Conservation (phyloP, 2,113 vertebrate species). For the Lethenteron camtschaticum region DNA sequence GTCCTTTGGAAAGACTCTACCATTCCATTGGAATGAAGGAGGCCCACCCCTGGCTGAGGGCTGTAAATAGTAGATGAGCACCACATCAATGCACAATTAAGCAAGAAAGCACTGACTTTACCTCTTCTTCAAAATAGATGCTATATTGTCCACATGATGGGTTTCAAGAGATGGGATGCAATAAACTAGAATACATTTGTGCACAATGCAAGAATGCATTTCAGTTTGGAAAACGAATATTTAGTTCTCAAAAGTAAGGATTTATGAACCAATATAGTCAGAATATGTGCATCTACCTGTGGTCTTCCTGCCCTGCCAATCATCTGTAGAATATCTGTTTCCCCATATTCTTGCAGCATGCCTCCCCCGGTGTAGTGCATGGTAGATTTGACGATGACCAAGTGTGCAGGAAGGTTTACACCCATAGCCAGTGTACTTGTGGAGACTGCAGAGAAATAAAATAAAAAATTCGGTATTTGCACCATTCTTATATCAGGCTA, state of each 20-base stretch:
- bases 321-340: conserved; percentile 92
- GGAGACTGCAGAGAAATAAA: conserved; percentile 44
- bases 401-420: conserved; percentile 84
- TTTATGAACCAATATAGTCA: background rate
- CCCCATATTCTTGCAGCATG: conserved; percentile 76
- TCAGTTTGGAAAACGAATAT: background rate
- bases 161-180: too few relatives aligned
- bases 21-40: too few relatives aligned
- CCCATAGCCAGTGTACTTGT: conserved; percentile 93
- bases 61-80: too few relatives aligned
- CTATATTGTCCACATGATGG: too few relatives aligned
- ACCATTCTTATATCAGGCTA: too few relatives aligned
- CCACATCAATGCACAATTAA: too few relatives aligned
- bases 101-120: too few relatives aligned
- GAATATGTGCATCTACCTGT: conserved; percentile 31
- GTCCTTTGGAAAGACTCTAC: too few relatives aligned
- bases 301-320: conserved; percentile 86
- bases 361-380: conserved; percentile 70
- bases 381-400: conserved; percentile 90
- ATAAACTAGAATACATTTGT: too few relatives aligned
- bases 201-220: too few relatives aligned
- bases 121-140: too few relatives aligned
- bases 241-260: conserved; percentile 1
- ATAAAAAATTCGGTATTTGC: background rate
- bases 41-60: too few relatives aligned